Conservation (phyloP, 1,140 invertebrate genomes). For the Hyposmocoma kahamanoa region DNA sequence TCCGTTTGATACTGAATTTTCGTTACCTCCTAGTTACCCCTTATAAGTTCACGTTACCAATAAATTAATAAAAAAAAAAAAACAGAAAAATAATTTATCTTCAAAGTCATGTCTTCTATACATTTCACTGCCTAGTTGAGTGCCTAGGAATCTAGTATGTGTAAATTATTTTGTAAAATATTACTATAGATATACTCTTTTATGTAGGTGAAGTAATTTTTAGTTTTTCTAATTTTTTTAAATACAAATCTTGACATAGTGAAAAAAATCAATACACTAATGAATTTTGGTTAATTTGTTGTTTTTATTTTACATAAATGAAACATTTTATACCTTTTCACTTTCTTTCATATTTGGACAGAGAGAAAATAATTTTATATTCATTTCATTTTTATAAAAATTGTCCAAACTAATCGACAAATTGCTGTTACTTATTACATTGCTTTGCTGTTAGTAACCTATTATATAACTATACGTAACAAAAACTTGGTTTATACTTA, state of each 20-base stretch:
- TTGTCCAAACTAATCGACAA: no score
- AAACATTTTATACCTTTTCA: no score
- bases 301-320: slow-evolving; percentile 21
- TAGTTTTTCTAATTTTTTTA: slow-evolving; percentile 18
- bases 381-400: no score
- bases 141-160: slow-evolving; percentile 29
- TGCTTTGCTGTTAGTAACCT: no score
- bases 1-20: no score
- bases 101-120: background rate
- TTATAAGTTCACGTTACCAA: no score
- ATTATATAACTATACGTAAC: no score
- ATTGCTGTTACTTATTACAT: no score
- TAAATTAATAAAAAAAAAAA: background rate
- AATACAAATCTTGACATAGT: slow-evolving; percentile 40
- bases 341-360: no score
- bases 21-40: no score
- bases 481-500: no score
- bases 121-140: slow-evolving; percentile 43
- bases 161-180: slow-evolving; percentile 64
- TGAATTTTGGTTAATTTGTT: slow-evolving; percentile 19
- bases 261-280: slow-evolving; percentile 25
- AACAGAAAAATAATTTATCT: background rate
- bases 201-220: slow-evolving; percentile 7
- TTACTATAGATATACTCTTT: slow-evolving; percentile 41
- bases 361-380: no score